Conservation (phyloP, 2,888 invertebrate species). For the Dasypolia templi region DNA sequence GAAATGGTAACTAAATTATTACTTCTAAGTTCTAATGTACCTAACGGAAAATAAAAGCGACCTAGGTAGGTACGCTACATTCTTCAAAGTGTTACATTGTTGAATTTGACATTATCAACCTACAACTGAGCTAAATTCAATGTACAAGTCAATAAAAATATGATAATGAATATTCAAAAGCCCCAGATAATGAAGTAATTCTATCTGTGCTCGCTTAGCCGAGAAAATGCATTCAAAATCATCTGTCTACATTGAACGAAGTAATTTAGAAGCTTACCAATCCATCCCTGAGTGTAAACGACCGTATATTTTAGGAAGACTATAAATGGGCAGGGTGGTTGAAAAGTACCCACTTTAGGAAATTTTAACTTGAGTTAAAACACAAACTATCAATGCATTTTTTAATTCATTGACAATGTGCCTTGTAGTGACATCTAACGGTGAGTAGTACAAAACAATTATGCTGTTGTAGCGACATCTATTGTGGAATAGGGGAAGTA, state of each 20-base stretch:
- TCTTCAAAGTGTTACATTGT: conserved; percentile 2
- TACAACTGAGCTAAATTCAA: conserved; percentile 10
- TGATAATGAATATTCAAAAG: conserved; percentile 33
- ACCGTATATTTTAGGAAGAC: conserved; percentile 77
- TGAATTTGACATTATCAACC: conserved; percentile 4
- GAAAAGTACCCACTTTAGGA: conserved; percentile 69
- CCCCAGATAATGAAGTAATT: conserved; percentile 46
- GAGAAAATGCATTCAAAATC: conserved; percentile 46
- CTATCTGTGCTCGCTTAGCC: conserved; percentile 22
- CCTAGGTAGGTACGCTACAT: conserved; percentile 2
- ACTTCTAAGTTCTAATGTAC: too few relatives aligned
- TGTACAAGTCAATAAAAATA: conserved; percentile 33
- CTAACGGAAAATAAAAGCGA: conserved; percentile 12
- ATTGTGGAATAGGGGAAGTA: conserved; percentile 6
- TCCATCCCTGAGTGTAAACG: conserved; percentile 71
- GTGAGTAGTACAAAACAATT: conserved; percentile 58
- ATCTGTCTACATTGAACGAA: conserved; percentile 47
- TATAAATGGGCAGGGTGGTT: conserved; percentile 77
- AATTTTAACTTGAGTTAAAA: conserved; percentile 25
- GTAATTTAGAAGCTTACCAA: conserved; percentile 62
- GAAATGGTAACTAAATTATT: background rate
- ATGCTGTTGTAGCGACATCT: conserved; percentile 65
- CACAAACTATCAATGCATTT: background rate
- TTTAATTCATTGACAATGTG: background rate
- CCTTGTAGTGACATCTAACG: conserved; percentile 70